A percentile compares a stretch with the other conserved stretches of the same genome.
phyloP scores from a whole-genome alignment of 1,140 invertebrate genomes.

The Antheraea pernyi region DNA sequence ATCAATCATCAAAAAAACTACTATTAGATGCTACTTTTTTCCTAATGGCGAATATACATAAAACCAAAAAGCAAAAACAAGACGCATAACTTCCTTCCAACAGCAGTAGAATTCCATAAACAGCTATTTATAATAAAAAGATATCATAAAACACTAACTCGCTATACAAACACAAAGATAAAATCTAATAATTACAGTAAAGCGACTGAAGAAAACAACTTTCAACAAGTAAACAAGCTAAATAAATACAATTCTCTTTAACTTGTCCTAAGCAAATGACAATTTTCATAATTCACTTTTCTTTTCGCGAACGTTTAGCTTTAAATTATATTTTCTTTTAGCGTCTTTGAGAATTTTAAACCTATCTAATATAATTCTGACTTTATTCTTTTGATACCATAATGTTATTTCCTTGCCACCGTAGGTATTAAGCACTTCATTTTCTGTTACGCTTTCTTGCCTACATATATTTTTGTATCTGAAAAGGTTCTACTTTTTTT shows the following conservation, averaged over 20 bases:
- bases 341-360: slow-evolving; percentile 15
- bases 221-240: slow-evolving; percentile 1
- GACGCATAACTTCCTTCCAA: too few species aligned
- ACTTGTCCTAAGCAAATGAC: slow-evolving; percentile 4
- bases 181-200: not conserved
- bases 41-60: not conserved
- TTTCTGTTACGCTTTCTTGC: not conserved
- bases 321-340: slow-evolving; percentile 5
- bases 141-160: not conserved
- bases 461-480: too few species aligned
- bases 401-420: not conserved
- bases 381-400: not conserved
- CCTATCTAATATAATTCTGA: not conserved
- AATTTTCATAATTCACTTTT: slow-evolving; percentile 9
- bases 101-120: not conserved
- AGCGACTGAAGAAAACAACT: not conserved
- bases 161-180: not conserved
- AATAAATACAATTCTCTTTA: slow-evolving; percentile 7
- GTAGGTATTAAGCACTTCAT: not conserved
- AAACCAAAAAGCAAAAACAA: too few species aligned
- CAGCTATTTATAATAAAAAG: not conserved
- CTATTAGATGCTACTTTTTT: too few species aligned
- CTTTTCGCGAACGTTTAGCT: not conserved
- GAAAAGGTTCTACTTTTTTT: slow-evolving; percentile 58
- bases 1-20: too few species aligned